Evolutionary conservation across 1,140 invertebrate species (phyloP).

Genomic region (Musca vetustissima): DNA sequence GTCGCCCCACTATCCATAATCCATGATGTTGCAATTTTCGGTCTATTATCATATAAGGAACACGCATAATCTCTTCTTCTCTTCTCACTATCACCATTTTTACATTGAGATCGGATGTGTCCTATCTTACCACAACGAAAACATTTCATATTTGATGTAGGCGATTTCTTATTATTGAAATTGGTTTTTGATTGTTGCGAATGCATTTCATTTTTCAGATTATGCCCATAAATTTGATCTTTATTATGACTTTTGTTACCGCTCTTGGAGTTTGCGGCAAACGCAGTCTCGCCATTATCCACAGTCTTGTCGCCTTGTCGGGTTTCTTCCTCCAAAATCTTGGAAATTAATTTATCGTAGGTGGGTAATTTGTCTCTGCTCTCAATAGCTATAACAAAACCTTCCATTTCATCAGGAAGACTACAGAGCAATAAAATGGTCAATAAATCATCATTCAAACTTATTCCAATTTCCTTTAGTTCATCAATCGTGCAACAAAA

Average conservation of each 20-base stretch:
- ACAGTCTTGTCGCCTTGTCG: conserved; percentile 8
- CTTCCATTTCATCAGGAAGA: conserved; percentile 26
- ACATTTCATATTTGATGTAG: conserved; percentile 10
- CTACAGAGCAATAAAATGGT: conserved; percentile 2
- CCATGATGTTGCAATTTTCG: not conserved
- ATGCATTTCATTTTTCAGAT: not conserved
- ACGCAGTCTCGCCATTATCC: not conserved
- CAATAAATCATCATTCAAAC: conserved; percentile 14
- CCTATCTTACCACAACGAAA: conserved; percentile 14
- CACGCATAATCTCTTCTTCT: not conserved
- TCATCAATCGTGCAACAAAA: conserved; percentile 15
- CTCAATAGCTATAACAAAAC: conserved; percentile 26
- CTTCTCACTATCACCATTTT: not conserved
- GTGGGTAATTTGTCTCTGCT: conserved; percentile 22
- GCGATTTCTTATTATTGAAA: not conserved
- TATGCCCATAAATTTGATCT: too few relatives aligned
- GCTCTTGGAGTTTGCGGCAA: conserved; percentile 8
- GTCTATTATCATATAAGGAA: not conserved
- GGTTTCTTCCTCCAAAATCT: conserved; percentile 10
- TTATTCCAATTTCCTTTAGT: conserved; percentile 13
- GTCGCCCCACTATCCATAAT: conserved; percentile 14
- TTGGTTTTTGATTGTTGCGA: not conserved
- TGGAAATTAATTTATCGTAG: conserved; percentile 18
- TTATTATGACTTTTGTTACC: not conserved
- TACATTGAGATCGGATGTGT: conserved; percentile 25